Percentiles rank a stretch among this genome's conserved stretches.
phyloP scores from a whole-genome alignment of 2,113 vertebrate species.

The Gymnorhina tibicen region DNA sequence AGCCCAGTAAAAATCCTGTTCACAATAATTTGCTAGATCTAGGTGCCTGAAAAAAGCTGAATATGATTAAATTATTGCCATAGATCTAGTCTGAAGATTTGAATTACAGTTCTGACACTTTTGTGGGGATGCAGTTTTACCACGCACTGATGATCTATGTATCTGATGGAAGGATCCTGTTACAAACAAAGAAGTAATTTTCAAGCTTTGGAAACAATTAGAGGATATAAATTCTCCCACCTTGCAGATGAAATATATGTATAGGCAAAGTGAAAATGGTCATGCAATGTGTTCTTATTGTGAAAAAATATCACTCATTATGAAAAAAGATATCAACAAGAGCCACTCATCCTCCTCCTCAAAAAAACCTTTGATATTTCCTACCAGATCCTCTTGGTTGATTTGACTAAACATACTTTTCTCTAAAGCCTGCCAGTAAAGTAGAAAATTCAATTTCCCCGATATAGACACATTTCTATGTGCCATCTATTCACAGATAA shows the following conservation, averaged over 20 bases:
- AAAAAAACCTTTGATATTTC: not conserved
- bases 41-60: not conserved
- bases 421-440: not conserved
- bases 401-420: not conserved
- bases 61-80: not conserved
- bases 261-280: not conserved
- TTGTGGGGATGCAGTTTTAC: slow-evolving; percentile 25
- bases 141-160: not conserved
- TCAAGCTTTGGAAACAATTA: not conserved
- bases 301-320: not conserved
- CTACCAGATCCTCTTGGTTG: not conserved
- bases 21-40: not conserved
- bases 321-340: not conserved
- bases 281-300: not conserved
- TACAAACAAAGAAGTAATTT: not conserved
- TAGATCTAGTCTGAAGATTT: not conserved
- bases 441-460: not conserved
- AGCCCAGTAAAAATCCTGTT: not conserved
- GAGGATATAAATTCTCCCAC: not conserved
- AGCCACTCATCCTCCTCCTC: fast-evolving
- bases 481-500: not conserved
- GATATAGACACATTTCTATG: not conserved
- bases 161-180: not conserved
- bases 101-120: slow-evolving; percentile 25
- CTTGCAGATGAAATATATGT: not conserved